Conservation (phyloP, 2,113 vertebrate species). For the Brachionichthys hirsutus region DNA sequence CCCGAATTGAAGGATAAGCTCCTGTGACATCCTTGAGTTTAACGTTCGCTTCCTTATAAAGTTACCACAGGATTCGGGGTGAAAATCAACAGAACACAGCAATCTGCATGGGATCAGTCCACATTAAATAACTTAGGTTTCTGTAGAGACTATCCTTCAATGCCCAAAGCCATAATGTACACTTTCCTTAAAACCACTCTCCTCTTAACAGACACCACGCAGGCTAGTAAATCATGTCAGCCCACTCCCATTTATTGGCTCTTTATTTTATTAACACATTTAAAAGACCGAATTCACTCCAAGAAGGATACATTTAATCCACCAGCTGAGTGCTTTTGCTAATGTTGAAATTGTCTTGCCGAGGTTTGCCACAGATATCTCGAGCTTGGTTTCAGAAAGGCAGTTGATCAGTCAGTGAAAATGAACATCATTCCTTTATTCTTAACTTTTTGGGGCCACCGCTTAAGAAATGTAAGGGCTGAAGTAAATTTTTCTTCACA, state of each 20-base stretch:
- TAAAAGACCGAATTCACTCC: constrained; percentile 53
- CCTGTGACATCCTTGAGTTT: neutral
- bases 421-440: neutral
- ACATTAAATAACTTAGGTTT: neutral
- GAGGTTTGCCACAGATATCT: constrained; percentile 13
- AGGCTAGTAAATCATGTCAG: constrained; percentile 55
- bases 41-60: neutral
- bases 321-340: constrained; percentile 2
- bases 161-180: constrained; percentile 16
- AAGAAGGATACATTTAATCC: constrained; percentile 24
- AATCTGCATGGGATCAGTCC: neutral
- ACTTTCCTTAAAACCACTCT: constrained; percentile 19
- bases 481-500: neutral
- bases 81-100: neutral
- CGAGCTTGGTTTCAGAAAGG: constrained; percentile 14
- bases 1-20: no score
- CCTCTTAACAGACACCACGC: constrained; percentile 34
- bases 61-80: neutral
- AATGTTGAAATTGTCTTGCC: constrained; percentile 10
- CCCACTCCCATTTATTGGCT: constrained; percentile 35
- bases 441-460: neutral
- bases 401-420: no score
- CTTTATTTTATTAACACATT: constrained; percentile 54
- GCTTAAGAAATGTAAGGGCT: neutral
- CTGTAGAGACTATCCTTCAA: neutral